Evolutionary conservation across 2,113 vertebrate genomes (phyloP).

Genomic region (Dinomys branickii): DNA sequence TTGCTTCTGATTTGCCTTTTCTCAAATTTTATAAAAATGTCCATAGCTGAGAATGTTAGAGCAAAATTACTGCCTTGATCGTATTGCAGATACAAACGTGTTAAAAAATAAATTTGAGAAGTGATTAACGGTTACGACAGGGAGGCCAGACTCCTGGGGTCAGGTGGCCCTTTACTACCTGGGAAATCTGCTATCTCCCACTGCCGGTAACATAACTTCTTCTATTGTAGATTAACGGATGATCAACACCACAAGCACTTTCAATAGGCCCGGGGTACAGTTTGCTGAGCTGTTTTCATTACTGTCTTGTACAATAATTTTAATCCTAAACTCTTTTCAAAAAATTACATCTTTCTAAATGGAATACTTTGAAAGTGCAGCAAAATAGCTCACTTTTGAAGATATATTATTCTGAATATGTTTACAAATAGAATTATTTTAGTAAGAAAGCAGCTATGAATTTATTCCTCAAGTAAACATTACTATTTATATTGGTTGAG

Average conservation of each 20-base stretch:
- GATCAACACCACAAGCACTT: background rate
- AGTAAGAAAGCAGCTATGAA: background rate
- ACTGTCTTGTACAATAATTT: background rate
- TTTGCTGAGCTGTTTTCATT: background rate
- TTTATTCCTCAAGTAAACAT: slow-evolving; percentile 14
- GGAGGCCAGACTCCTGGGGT: background rate
- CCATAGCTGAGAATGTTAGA: background rate
- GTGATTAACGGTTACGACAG: background rate
- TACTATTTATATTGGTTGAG: background rate
- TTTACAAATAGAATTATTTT: background rate
- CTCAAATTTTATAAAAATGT: background rate
- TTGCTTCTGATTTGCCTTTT: background rate
- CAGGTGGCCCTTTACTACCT: background rate
- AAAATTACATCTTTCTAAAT: background rate
- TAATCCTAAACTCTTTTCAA: background rate
- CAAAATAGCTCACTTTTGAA: background rate
- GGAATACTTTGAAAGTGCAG: background rate
- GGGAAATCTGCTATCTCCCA: background rate
- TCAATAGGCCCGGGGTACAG: background rate
- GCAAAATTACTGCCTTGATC: background rate
- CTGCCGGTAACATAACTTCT: background rate
- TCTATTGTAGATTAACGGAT: background rate
- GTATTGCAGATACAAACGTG: background rate
- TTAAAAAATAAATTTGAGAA: background rate
- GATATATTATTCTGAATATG: slow-evolving; percentile 12